A percentile compares a stretch with the other conserved stretches of the same genome.
Conservation (phyloP, 2,797 vertebrate genomes). For the Tapera naevia region DNA sequence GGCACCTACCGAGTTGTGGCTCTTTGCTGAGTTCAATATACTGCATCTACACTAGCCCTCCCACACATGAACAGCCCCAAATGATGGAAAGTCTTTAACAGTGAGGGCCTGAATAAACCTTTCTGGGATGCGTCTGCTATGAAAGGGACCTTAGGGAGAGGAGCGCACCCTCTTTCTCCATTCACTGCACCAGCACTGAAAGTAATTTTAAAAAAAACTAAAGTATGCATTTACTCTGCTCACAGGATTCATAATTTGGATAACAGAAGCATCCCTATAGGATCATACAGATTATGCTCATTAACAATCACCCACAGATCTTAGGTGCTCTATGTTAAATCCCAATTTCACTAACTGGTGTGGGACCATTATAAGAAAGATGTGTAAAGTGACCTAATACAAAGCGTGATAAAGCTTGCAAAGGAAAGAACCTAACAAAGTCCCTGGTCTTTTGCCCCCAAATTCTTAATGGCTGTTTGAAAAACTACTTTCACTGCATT, state of each 20-base stretch:
- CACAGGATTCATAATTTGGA: not conserved
- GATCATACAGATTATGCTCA: not conserved
- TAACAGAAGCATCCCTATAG: not conserved
- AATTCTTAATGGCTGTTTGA: not conserved
- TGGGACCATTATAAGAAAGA: not conserved
- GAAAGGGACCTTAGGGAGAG: not conserved
- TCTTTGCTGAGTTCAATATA: not conserved
- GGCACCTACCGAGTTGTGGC: not conserved
- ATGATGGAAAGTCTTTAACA: not conserved
- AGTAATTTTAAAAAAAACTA: conserved; percentile 10
- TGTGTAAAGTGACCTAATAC: not conserved
- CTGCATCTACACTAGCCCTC: not conserved
- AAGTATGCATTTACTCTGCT: not conserved
- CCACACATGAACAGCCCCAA: not conserved
- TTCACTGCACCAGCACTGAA: conserved; percentile 15
- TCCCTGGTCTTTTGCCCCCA: not conserved
- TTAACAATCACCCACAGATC: not conserved
- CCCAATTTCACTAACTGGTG: not conserved
- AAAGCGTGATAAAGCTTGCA: not conserved
- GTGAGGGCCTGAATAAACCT: not conserved
- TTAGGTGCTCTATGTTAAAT: not conserved
- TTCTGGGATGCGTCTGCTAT: not conserved
- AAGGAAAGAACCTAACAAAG: not conserved
- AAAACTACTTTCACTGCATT: not conserved
- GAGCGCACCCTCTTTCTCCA: not conserved